phyloP scores from a whole-genome alignment of 1,140 invertebrate species.

The Steinernema khuongi region DNA sequence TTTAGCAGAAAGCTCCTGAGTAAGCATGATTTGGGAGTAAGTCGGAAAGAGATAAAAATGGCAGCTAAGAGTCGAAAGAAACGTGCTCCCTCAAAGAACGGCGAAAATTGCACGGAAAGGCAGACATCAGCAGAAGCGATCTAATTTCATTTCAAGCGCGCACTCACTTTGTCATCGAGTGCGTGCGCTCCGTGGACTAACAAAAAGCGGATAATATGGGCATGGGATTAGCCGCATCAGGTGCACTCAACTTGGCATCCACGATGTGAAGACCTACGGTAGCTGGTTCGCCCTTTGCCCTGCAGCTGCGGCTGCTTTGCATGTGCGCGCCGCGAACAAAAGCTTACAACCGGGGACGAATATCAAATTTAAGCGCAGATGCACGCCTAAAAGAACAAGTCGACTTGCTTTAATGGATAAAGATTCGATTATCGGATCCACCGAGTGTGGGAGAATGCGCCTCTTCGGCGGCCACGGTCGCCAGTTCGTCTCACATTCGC shows the following conservation, averaged over 20 bases:
- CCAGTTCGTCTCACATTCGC: background rate
- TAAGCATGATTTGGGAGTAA: no score
- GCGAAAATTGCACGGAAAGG: background rate
- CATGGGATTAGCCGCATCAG: no score
- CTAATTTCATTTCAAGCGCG: background rate
- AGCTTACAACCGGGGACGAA: no score
- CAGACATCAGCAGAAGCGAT: background rate
- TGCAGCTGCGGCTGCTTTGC: background rate
- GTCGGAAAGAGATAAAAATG: background rate
- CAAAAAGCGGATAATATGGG: background rate
- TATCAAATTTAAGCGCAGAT: no score
- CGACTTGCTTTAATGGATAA: background rate
- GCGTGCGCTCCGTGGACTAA: background rate
- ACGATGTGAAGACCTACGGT: no score
- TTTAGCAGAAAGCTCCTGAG: no score
- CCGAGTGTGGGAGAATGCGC: background rate
- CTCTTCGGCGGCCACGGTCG: background rate
- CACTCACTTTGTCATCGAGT: no score
- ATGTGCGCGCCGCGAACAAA: background rate
- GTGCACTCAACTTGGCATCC: no score
- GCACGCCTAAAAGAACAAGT: background rate
- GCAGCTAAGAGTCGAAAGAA: background rate
- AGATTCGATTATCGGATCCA: slow-evolving; percentile 11
- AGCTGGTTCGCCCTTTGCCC: no score
- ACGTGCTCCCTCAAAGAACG: background rate